phyloP scores from a whole-genome alignment of 1,140 invertebrate species.

The Laodelphax striatellus region DNA sequence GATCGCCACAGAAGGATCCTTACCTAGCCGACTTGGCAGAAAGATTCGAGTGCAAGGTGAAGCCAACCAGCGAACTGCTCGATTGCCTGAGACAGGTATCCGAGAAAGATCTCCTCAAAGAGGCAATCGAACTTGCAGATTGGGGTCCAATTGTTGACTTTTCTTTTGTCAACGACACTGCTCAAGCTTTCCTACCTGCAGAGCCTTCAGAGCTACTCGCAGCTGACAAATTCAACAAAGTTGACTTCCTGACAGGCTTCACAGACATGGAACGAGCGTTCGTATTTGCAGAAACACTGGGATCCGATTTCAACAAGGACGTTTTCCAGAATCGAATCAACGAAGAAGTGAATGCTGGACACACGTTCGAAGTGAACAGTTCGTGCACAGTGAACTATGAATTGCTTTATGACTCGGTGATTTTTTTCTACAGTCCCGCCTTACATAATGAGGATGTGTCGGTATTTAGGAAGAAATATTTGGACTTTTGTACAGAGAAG shows the following conservation, averaged over 20 bases:
- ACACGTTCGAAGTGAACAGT: slow-evolving; percentile 39
- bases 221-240: slow-evolving; percentile 37
- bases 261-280: slow-evolving; percentile 68
- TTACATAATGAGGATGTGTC: slow-evolving; percentile 41
- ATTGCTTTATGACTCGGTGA: slow-evolving; percentile 54
- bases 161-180: slow-evolving; percentile 47
- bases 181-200: slow-evolving; percentile 49
- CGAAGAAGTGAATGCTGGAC: slow-evolving; percentile 37
- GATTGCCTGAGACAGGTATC: slow-evolving; percentile 51
- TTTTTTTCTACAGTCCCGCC: slow-evolving; percentile 60
- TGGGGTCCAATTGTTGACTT: slow-evolving; percentile 65
- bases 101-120: slow-evolving; percentile 41
- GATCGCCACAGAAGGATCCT: slow-evolving; percentile 40
- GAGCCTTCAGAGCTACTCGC: slow-evolving; percentile 46
- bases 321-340: slow-evolving; percentile 47
- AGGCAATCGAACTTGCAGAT: slow-evolving; percentile 43
- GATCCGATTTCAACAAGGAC: slow-evolving; percentile 36
- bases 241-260: slow-evolving; percentile 58
- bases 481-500: slow-evolving; percentile 59
- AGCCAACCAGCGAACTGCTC: slow-evolving; percentile 47
- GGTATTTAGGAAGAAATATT: slow-evolving; percentile 42
- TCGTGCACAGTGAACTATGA: slow-evolving; percentile 40
- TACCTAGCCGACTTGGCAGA: slow-evolving; percentile 39
- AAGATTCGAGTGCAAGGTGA: slow-evolving; percentile 51
- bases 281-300: slow-evolving; percentile 33